These are phyloP conservation scores for Pycnomerus fuliginosus DNA, from an alignment of 2,888 invertebrate genomes.

Conservation along the genomic window DNA sequence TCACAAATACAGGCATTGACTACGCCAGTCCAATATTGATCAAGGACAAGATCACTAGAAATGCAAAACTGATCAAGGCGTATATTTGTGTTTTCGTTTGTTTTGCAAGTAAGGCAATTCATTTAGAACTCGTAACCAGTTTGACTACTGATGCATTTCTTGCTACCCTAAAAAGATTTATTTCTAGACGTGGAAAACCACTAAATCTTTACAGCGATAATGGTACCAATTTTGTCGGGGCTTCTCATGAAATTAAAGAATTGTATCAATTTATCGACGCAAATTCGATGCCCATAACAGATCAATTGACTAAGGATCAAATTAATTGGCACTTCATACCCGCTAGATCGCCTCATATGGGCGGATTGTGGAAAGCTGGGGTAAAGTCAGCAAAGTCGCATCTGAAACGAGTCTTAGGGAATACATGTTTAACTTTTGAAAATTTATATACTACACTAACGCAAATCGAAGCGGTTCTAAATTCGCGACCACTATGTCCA, in stretches of 20 bases:
- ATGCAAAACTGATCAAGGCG: too few species aligned
- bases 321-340: background rate
- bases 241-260: background rate
- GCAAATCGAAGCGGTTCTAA: conserved; percentile 38
- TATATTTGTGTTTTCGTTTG: too few species aligned
- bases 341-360: background rate
- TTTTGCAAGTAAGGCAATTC: background rate
- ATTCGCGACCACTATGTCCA: conserved; percentile 37
- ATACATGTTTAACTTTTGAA: conserved; percentile 13
- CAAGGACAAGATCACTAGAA: background rate
- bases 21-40: background rate
- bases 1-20: background rate
- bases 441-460: conserved; percentile 22
- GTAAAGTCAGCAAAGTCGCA: conserved; percentile 2
- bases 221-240: background rate
- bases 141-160: background rate
- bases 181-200: background rate
- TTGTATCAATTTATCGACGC: background rate
- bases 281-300: background rate
- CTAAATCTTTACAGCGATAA: background rate
- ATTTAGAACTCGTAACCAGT: background rate
- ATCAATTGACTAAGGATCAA: background rate
- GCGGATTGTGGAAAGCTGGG: conserved; percentile 4
- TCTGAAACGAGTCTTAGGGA: conserved; percentile 6
- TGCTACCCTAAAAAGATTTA: too few species aligned